phyloP scores from a whole-genome alignment of 1,140 invertebrate species.

The Berghia stephanieae region DNA sequence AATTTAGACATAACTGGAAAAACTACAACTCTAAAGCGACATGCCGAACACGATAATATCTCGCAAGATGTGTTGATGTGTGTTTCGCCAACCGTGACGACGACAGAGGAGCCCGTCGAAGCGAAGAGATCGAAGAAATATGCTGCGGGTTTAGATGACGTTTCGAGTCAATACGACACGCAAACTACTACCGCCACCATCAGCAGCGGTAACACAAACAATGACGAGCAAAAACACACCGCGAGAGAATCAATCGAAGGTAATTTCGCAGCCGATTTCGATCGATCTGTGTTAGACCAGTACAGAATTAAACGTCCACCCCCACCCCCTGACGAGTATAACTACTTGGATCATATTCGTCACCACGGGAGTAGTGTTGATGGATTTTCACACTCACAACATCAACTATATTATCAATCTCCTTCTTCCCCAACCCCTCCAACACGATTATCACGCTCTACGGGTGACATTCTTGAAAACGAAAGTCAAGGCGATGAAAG shows the following conservation, averaged over 20 bases:
- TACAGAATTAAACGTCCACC: background rate
- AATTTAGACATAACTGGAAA: too few species aligned
- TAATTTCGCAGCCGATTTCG: background rate
- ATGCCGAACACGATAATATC: too few species aligned
- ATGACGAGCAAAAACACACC: background rate
- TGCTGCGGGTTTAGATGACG: too few species aligned
- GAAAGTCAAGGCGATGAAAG: background rate
- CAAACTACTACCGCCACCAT: background rate
- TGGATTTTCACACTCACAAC: too few species aligned
- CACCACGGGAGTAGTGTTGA: constrained; percentile 19
- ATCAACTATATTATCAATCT: too few species aligned
- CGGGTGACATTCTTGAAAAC: background rate
- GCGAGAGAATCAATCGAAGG: background rate
- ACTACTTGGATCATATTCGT: constrained; percentile 9
- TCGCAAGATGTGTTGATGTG: too few species aligned
- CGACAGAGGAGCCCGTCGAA: too few species aligned
- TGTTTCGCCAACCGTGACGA: too few species aligned
- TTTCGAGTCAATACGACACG: background rate
- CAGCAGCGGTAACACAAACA: background rate
- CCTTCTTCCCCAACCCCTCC: too few species aligned
- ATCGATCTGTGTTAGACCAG: background rate
- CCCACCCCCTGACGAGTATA: background rate
- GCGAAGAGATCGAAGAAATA: too few species aligned
- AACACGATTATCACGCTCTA: too few species aligned
- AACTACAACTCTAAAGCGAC: too few species aligned